Conservation (phyloP, 2,113 vertebrate genomes). For the Petrocephalus zakoni region DNA sequence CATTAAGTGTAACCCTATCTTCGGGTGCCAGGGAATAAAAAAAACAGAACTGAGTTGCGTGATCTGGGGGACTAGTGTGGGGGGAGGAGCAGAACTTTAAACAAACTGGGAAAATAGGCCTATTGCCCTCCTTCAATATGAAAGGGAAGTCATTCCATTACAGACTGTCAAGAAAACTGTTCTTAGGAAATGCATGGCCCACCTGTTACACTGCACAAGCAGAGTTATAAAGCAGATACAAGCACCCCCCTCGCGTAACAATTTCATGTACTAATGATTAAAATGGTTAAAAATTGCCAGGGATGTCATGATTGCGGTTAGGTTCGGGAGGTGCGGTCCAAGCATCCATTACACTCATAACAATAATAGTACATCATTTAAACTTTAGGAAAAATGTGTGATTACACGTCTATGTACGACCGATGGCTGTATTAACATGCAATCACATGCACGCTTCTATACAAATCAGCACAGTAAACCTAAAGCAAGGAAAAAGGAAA, state of each 20-base stretch:
- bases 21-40: neutral
- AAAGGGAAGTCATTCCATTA: neutral
- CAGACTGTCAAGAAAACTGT: neutral
- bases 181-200: neutral
- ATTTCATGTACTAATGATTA: neutral
- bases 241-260: neutral
- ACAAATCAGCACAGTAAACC: neutral
- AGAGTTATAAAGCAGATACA: neutral
- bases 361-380: neutral
- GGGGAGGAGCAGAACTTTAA: neutral
- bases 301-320: neutral
- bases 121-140: neutral
- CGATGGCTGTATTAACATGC: neutral
- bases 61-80: neutral
- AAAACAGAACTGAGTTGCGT: neutral
- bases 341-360: neutral
- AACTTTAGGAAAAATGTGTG: neutral
- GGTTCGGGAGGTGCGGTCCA: neutral
- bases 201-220: neutral
- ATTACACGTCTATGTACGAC: neutral
- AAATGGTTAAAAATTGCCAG: neutral
- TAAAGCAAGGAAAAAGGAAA: neutral
- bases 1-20: neutral
- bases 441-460: neutral
- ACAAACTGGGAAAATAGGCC: neutral